Base-by-base conservation (phyloP, 2,888 invertebrate genomes). In the Acleris cristana region DNA sequence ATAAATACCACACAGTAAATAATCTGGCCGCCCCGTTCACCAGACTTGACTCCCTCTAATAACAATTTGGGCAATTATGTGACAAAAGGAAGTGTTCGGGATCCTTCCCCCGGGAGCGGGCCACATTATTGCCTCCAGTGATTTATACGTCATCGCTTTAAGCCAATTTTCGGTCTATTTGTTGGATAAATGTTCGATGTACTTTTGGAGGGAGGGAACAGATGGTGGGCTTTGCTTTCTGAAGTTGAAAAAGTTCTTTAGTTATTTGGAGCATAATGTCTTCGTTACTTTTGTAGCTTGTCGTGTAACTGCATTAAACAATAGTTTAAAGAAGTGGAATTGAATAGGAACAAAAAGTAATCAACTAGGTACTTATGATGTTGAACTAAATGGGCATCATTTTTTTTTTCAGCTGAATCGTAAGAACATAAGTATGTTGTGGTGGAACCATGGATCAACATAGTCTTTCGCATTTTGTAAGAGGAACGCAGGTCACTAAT, bases 51-150 rank as follows among this genome's bases (percentile, higher is more conserved):
- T 91, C 87, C 84, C 85, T 85, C 89, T 92, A 92, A 92, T 92
- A 92, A 92, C 92, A 91, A 91, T 92, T 92, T 89, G 82, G 87
- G 87, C 89, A 89, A 92, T 91, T 91, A 92, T 88, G 89, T 90
- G 90, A 91, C 91, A 89, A 87, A 89, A 86, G 92, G 89, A 91
- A 88, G 88, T 88, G 89, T 89, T 88, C 86, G 84, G 77, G 71
- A 83, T 81, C 86, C 85, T 88, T 87, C 83, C 84, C 79, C 72
- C 69, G 71, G 71, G 40, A 40, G 40, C 40, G 78, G 80, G 83
- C 88, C 88, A 84, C 92, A 88, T 91, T 92, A 92, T 92, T 92
- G 89, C 89, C 79, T 79, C 71, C 74, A 71, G 90, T 92, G 92
- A 92, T 92, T 92, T 92, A 92, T 90, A 82, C 74, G 79, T 74